Evolutionary conservation across 2,113 vertebrate species (phyloP), one percentile per base, ranked within the genome.

Genomic region (Pituophis catenifer): DNA sequence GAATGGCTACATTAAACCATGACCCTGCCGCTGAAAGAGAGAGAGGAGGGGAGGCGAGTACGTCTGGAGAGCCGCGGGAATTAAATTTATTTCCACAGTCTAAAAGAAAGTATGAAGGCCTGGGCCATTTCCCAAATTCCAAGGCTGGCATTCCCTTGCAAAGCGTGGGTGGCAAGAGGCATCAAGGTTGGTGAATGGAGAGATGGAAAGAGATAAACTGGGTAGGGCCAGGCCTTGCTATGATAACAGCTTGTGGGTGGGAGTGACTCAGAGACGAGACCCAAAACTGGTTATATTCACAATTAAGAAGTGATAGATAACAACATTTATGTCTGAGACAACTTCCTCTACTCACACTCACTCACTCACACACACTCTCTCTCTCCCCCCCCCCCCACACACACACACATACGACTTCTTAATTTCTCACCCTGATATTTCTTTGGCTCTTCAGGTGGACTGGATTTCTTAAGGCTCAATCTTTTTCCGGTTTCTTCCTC

Each of bases 371-470:
- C 9, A 3, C 58, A 1, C 58, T 24, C 23, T 59, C 58, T 24
- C 58, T 9, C 58, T 24, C 58, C 2, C 58, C 1, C 58, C 1
- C 2, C 1, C 65, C 2, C 38, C 12, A 33, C 4, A 33, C 70
- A 75, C 15, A 70, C 3, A 75, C 70, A 75, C n/a, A 75, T 0
- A 17, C 3, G 5, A 26, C 53, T 59, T 7, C 90, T 91, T 89
- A 12, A 7, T 59, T 95, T 94, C 96, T 96, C 92, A 98, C 98
- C 97, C 19, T 96, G 97, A 53, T 53, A 96, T 86, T 97, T 98
- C 92, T 98, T 98, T 55, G 97, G 96, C 3, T 99, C 98, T 33
- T 99, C 98, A 52, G 95, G 96, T 94, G 98, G 97, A 93, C 92
- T 21, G n/a, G 98, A 95, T 97, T 98, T 98, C 93, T 96, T 95